A percentile compares a stretch with the other conserved stretches of the same genome.
Evolutionary conservation across 2,888 invertebrate species (phyloP).

Genomic region (Meliscaeva auricollis): DNA sequence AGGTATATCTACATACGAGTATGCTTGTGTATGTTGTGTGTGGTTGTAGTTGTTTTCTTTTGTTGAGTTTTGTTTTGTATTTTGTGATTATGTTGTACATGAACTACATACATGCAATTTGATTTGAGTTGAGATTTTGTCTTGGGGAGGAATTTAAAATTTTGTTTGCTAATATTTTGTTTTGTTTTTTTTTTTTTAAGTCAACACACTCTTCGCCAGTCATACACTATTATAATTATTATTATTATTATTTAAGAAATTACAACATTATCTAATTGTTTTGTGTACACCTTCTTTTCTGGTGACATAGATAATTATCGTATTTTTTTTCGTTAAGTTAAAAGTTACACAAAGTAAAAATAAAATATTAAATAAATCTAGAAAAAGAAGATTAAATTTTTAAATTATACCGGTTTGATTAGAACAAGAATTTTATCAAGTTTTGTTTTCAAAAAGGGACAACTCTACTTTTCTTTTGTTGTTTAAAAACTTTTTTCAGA

Average conservation of each 20-base stretch:
- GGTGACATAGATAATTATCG: too few relatives aligned
- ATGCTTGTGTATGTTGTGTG: conserved; percentile 46
- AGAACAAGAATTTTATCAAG: conserved; percentile 7
- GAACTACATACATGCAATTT: conserved; percentile 51
- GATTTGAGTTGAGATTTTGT: conserved; percentile 29
- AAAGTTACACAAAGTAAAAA: conserved; percentile 70
- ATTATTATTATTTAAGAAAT: conserved; percentile 18
- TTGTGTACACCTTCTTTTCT: too few relatives aligned
- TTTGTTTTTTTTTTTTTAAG: conserved; percentile 38
- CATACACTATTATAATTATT: conserved; percentile 71
- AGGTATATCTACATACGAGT: conserved; percentile 67
- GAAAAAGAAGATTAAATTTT: conserved; percentile 40
- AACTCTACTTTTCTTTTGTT: conserved; percentile 19
- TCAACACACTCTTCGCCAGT: conserved; percentile 76
- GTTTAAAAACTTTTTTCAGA: conserved; percentile 1
- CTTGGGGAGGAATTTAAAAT: conserved; percentile 59
- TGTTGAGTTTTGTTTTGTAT: neutral
- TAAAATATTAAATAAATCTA: conserved; percentile 63
- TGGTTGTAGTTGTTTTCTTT: conserved; percentile 1
- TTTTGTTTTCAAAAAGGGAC: neutral
- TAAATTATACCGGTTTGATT: conserved; percentile 34
- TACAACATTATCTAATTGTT: conserved; percentile 71
- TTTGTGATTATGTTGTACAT: conserved; percentile 44
- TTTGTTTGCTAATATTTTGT: conserved; percentile 58
- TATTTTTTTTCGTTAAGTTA: conserved; percentile 10